Evolutionary conservation across 1,140 invertebrate genomes (phyloP), one percentile per base, ranked within the genome.

Genomic region (Drosophila erecta): DNA sequence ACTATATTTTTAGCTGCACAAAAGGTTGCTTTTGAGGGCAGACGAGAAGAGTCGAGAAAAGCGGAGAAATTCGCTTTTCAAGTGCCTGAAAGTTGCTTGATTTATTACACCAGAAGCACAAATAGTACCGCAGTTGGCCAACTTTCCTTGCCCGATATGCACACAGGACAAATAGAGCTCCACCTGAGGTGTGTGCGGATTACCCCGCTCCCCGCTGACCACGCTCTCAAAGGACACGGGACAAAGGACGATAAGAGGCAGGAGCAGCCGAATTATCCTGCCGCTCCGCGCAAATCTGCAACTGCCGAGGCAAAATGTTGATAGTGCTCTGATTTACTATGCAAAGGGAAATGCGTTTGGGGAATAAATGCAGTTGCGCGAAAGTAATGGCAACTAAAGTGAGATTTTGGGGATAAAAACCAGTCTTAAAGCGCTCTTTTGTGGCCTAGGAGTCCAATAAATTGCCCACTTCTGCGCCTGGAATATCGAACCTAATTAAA

Each of bases 11-110:
- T 56, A n/a, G 43, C 41, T 81, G 76, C 80, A 80, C 78, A 86
- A 86, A 87, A 87, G 79, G 64, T 78, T 47, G 61, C 83, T 76
- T 87, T 76, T 83, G 77, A 72, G 58, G 57, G 70, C 76, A 65
- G 56, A 59, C 51, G 35, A 70, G 49, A 76, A 61, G 43, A 54
- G 24, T 27, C 41, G 38, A 46, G 30, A 51, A 44, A 56, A 40
- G 41, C 27, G 30, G 65, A 75, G 66, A 86, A 71, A 66, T 79
- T 79, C 76, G 79, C 76, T 87, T 89, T 84, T 84, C 79, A 83
- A 89, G 84, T 80, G 73, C 85, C 80, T 78, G 80, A 77, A 89
- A 89, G 79, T 89, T 84, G 81, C 84, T 89, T 89, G 84, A 89
- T 89, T 89, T 89, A 89, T 89, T 89, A 80, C 60, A 61, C 80